Base-by-base conservation (phyloP, 1,140 invertebrate species). In the Popillia japonica region DNA sequence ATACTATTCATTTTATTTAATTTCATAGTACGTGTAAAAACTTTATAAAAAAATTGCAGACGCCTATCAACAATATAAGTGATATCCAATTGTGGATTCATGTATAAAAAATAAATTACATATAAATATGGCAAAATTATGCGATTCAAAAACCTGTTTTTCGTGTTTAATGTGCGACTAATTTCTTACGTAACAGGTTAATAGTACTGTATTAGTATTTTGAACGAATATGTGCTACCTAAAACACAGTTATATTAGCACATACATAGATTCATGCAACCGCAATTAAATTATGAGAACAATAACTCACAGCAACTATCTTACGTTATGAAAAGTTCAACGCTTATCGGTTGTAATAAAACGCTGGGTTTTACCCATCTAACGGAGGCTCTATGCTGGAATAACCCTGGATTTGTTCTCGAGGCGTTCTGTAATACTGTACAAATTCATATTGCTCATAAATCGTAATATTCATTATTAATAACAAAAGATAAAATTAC, bases 341-440 rank as follows among this genome's bases (percentile, higher is more conserved):
- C n/a, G 48, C 48, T 55, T 55, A 55, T 55, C 48, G 14, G 14
- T 55, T n/a, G 17, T 6, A 55, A n/a, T 17, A 6, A 55, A 14
- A 55, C 48, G 7, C 20, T 68, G 61, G 61, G 61, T 68, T 68
- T 68, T 68, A 68, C 61, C 61, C 17, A 68, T 68, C 61, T 68
- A 68, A 68, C 61, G 22, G 23, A 34, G 44, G 22, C 61, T 68
- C 20, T 9, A 22, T 27, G 20, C 9, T 68, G 61, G 61, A 68
- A 68, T 68, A 68, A 68, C 61, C 61, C 61, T 22, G 61, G 61
- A 8, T 68, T 68, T 68, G 20, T 68, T 55, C 48, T 55, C 48
- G 17, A 68, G 27, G 20, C 61, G 2, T 9, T 14, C 61, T 27
- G 6, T 10, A 10, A 17, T 6, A 17, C 22, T 64, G 22, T 22